Evolutionary conservation across 2,797 vertebrate species (phyloP), one percentile per base, ranked within the genome.

Genomic region (Liparis tanakae): DNA sequence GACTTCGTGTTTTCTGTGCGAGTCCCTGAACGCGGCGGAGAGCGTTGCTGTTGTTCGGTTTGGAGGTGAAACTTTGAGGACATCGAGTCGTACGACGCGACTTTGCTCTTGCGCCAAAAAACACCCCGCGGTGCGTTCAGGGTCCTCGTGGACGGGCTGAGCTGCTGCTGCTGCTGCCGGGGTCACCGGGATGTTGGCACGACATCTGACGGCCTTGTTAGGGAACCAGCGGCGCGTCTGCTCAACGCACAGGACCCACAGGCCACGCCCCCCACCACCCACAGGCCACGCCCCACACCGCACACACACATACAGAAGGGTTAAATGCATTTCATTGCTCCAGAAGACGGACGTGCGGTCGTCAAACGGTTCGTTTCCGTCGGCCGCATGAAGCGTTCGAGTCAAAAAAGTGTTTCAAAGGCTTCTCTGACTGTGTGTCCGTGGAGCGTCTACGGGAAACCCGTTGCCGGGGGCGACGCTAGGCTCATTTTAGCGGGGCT

Each of bases 291-390:
- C 25, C 25, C 2, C 25, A 30, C 4, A 30, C 25, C 25, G 25
- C 4, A 30, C 2, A 30, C 4, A 30, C 4, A 30, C 4, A 30
- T 30, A 82, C 79, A 92, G 78, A 92, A 51, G 89, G 88, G 90
- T 93, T 92, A 92, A 92, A 87, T 67, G 74, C 57, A 74, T 91
- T 88, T 30, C 88, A 81, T 85, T 88, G 80, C 65, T 70, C 83
- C 75, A 91, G 25, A 88, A 88, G 55, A 74, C 79, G 86, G 72
- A 78, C 69, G 72, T 58, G 60, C 84, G 86, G 86, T 30, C 25
- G 4, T 88, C 80, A 91, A 89, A 91, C 86, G 74, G 75, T 72
- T 82, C 76, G 75, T 88, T 89, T 85, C 84, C 81, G 76, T 72
- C 65, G 75, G 80, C 85, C 84, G 77, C 84, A 89, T 82, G 70